Base-by-base conservation (phyloP, 2,888 invertebrate species). In the Dryadula phaetusa region DNA sequence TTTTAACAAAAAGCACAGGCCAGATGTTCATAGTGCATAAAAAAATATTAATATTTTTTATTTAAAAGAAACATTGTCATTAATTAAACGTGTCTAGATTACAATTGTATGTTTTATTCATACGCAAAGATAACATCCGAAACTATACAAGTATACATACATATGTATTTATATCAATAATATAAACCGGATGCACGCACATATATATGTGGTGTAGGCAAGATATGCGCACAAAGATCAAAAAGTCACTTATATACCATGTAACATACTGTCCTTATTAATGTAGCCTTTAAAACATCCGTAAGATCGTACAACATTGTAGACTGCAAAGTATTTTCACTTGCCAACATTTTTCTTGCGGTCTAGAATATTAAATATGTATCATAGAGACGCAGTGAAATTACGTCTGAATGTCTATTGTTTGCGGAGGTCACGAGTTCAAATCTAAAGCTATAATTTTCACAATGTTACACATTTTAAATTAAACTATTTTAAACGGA, bases 291-390 rank as follows among this genome's bases (percentile, higher is more conserved):
- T 54, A 62, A 32, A 20, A 56, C 32, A 66, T 62, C 62, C 66
- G 62, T 28, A 40, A 56, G 37, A 53, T 53, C 18, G 7, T 37
- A 54, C 14, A n/a, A 42, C 14, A 10, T 28, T 56, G 56, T 62
- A 49, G 67, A 49, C 62, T 20, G 70, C 61, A 28, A 56, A 44
- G 66, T 66, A 53, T 66, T 67, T 64, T 67, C 66, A 62, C 70
- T 71, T 77, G 77, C 76, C 77, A 78, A 76, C 72, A 72, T 74
- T 73, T 76, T 7, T 40, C 12, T 56, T 73, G 69, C 56, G 71
- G 62, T 74, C 73, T 71, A 68, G 72, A 71, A 74, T 74, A 74
- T 71, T 68, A 71, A 72, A 65, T 64, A 47, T 56, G 6, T 62
- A 64, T 67, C 46, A 3, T 46, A 16, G 18, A 10, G 10, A 54